Percentiles rank a stretch among this genome's conserved stretches.
Evolutionary conservation across 2,113 vertebrate genomes (phyloP).

Genomic region (Solenodon paradoxus): DNA sequence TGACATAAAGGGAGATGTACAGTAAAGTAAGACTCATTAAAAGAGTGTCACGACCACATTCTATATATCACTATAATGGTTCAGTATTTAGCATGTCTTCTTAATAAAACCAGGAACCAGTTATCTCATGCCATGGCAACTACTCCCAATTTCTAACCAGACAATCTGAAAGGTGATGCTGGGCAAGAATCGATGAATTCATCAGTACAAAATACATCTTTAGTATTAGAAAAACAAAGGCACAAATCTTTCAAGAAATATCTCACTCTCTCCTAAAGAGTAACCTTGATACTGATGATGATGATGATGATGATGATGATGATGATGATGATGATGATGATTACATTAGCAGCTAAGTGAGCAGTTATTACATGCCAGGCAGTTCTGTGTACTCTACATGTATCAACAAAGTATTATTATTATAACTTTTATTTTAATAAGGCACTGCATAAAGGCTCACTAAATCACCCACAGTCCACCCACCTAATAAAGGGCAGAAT

Average conservation of each 20-base stretch:
- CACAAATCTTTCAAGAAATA: neutral
- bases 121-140: neutral
- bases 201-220: neutral
- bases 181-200: neutral
- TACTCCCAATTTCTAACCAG: neutral
- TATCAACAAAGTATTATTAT: neutral
- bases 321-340: neutral
- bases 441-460: neutral
- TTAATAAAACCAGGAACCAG: slow-evolving; percentile 17
- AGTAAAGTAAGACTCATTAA: slow-evolving; percentile 22
- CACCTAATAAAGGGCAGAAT: neutral
- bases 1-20: neutral
- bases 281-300: neutral
- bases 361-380: neutral
- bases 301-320: neutral
- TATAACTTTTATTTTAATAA: neutral
- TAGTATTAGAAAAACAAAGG: neutral
- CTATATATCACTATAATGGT: neutral
- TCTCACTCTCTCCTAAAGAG: neutral
- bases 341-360: neutral
- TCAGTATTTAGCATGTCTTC: neutral
- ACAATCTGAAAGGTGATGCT: neutral
- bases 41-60: slow-evolving; percentile 31
- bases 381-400: neutral
- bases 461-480: neutral